Percentiles rank a stretch among this genome's conserved stretches.
Conservation (phyloP, 2,797 vertebrate genomes). For the Novumbra hubbsi region DNA sequence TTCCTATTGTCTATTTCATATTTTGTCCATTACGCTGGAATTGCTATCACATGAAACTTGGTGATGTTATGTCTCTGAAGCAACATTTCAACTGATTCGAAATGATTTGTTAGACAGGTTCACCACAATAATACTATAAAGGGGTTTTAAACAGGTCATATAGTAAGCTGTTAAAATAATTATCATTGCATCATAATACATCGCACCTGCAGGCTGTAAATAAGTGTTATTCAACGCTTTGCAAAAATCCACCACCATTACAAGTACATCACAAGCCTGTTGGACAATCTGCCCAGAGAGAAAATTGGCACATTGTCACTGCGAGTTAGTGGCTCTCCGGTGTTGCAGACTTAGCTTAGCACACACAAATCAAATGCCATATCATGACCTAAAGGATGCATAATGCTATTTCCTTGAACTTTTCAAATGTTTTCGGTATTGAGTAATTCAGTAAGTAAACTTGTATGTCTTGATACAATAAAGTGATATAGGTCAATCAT, state of each 20-base stretch:
- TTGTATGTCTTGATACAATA: background rate
- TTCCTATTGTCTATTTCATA: no score
- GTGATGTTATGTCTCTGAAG: background rate
- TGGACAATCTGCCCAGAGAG: background rate
- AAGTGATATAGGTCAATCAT: background rate
- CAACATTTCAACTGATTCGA: background rate
- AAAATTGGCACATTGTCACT: background rate
- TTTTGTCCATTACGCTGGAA: background rate
- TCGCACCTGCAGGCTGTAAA: background rate
- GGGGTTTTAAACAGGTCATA: background rate
- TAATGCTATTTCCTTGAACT: background rate
- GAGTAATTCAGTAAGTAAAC: background rate
- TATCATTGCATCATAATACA: background rate
- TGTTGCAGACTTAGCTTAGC: background rate
- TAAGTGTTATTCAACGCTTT: background rate
- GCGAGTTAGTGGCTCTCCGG: background rate
- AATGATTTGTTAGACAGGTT: background rate
- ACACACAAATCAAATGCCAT: background rate
- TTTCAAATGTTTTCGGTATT: background rate
- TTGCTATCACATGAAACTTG: background rate
- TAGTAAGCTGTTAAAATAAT: background rate
- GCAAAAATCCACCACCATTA: background rate
- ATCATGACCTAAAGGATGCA: background rate
- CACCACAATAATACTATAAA: background rate
- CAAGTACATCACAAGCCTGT: background rate